Percentiles rank a stretch among this genome's conserved stretches.
phyloP scores from a whole-genome alignment of 2,797 vertebrate species.

The Microcaecilia unicolor region DNA sequence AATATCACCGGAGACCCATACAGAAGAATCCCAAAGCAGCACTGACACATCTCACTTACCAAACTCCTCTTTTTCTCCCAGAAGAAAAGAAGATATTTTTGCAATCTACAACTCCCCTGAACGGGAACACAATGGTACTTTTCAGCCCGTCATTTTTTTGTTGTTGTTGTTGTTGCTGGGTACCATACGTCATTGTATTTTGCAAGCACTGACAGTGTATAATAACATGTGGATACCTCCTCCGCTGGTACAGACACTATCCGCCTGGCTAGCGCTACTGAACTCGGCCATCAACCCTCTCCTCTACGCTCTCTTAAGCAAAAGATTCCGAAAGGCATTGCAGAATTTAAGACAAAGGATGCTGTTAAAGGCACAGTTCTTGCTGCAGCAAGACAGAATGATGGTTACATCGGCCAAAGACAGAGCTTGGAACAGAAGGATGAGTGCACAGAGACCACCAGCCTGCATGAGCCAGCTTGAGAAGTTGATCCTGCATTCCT shows the following conservation, averaged over 20 bases:
- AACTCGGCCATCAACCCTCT: constrained; percentile 17
- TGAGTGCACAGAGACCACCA: neutral
- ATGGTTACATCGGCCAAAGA: constrained; percentile 2
- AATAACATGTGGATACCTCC: constrained; percentile 8
- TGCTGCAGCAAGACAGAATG: constrained; percentile 2
- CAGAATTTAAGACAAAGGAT: constrained; percentile 24
- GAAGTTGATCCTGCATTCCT: neutral
- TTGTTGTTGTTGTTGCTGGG: constrained; percentile 26
- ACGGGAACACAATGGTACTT: constrained; percentile 18
- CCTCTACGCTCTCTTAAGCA: constrained; percentile 13
- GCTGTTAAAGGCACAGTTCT: constrained; percentile 19
- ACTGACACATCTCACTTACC: neutral
- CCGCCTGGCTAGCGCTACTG: constrained; percentile 7
- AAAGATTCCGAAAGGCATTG: constrained; percentile 17
- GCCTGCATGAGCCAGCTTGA: neutral
- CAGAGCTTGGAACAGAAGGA: constrained; percentile 1
- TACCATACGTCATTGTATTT: constrained; percentile 3
- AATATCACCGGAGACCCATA: neutral
- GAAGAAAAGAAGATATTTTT: constrained; percentile 15
- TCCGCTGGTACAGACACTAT: neutral
- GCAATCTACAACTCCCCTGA: neutral
- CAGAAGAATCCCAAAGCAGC: neutral
- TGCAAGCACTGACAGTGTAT: constrained; percentile 10
- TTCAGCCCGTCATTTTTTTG: constrained; percentile 12
- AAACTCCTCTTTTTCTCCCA: constrained; percentile 1